Evolutionary conservation across 2,888 invertebrate genomes (phyloP), one percentile per base, ranked within the genome.

Genomic region (Acleris emargana): DNA sequence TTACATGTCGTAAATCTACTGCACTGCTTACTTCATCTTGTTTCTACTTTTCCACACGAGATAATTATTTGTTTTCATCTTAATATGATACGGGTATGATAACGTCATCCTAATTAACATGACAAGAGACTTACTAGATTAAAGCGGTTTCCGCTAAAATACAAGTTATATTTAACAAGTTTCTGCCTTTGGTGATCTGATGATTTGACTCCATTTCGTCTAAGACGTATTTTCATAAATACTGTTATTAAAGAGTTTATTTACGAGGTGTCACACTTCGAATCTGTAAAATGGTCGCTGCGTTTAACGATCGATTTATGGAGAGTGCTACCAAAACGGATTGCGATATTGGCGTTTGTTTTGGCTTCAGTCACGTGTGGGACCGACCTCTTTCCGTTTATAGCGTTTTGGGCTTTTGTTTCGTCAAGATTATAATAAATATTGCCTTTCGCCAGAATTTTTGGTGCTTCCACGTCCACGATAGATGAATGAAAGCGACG

Each of bases 301-400:
- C 68, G 68, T 77, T 83, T 83, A 82, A 83, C 77, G 79, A 78
- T 70, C 79, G 74, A 76, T 83, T 83, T 82, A 83, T 81, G 76
- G 77, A 70, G 75, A 73, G 75, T 78, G 78, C 77, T 79, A 75
- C 83, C 80, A 77, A 87, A 84, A 80, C 79, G 80, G 78, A 82
- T 83, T 76, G 80, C 71, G 74, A 75, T 83, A 79, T 80, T 80
- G 83, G 80, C 76, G 71, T 55, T 78, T 90, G 89, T 90, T 90
- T 86, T 86, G 81, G 74, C 80, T 89, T 83, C 74, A 78, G 87
- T 85, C 90, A 90, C 88, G 89, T 80, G 77, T 82, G 72, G 67
- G 66, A 59, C 63, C 66, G 63, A 68, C 67, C 71, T 70, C 67
- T 74, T 76, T 76, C 74, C 73, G 73, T 75, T 73, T 76, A 67